Evolutionary conservation across 2,888 invertebrate species (phyloP).

Genomic region (Dynastes tityus): DNA sequence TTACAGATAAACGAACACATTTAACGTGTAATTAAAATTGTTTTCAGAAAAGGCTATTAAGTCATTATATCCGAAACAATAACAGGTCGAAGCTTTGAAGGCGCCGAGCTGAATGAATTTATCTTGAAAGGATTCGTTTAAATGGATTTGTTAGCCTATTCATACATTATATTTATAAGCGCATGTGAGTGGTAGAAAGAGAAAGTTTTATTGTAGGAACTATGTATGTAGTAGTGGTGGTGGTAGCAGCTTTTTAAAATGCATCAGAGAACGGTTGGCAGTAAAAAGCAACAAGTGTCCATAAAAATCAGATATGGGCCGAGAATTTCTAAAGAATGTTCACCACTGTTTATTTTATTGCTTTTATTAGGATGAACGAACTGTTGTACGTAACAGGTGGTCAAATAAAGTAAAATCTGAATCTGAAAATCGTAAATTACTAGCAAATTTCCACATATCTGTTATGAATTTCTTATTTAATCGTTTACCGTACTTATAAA

Average conservation of each 20-base stretch:
- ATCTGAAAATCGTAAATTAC: slow-evolving; percentile 52
- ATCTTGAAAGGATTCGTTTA: slow-evolving; percentile 52
- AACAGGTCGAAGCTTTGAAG: slow-evolving; percentile 48
- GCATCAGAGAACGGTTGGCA: slow-evolving; percentile 51
- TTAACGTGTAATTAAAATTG: slow-evolving; percentile 37
- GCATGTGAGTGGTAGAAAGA: slow-evolving; percentile 46
- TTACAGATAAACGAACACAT: slow-evolving; percentile 18
- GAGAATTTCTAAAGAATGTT: slow-evolving; percentile 67
- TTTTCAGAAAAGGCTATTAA: slow-evolving; percentile 40
- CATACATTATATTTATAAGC: slow-evolving; percentile 52
- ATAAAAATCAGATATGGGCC: slow-evolving; percentile 68
- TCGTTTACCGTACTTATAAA: slow-evolving; percentile 19
- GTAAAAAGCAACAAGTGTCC: slow-evolving; percentile 67
- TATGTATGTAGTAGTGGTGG: slow-evolving; percentile 61
- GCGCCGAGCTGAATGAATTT: slow-evolving; percentile 50
- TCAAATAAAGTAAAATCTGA: slow-evolving; percentile 59
- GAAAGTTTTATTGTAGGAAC: slow-evolving; percentile 48
- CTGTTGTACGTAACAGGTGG: slow-evolving; percentile 67
- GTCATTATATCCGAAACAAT: slow-evolving; percentile 39
- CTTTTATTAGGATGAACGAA: slow-evolving; percentile 68
- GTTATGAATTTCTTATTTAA: slow-evolving; percentile 19
- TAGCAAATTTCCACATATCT: slow-evolving; percentile 11
- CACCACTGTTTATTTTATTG: slow-evolving; percentile 68
- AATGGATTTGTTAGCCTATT: slow-evolving; percentile 52
- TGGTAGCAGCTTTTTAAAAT: slow-evolving; percentile 57